Evolutionary conservation across 2,797 vertebrate species (phyloP).

Genomic region (Melanotaenia boesemani): DNA sequence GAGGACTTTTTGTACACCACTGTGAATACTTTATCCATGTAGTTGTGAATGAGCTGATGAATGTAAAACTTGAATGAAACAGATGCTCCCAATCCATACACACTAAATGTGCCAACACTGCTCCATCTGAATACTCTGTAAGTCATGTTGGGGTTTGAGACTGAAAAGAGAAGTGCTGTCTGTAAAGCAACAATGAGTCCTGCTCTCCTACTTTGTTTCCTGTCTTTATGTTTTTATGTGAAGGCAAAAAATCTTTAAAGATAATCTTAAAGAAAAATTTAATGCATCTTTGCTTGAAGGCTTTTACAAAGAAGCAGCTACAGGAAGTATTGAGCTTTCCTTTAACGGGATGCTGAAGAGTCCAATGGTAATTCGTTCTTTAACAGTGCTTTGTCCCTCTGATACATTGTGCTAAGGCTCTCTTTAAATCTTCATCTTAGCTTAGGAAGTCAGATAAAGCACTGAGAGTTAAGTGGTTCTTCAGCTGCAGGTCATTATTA

Average conservation of each 20-base stretch:
- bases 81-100: neutral
- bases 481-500: conserved; percentile 39
- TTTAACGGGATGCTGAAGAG: conserved; percentile 25
- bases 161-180: neutral
- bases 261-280: neutral
- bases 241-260: neutral
- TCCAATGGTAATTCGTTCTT: conserved; percentile 29
- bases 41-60: neutral
- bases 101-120: neutral
- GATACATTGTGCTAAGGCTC: conserved; percentile 30
- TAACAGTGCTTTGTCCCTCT: conserved; percentile 36
- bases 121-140: neutral
- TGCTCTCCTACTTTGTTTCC: neutral
- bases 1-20: neutral
- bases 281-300: conserved; percentile 5
- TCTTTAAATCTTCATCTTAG: conserved; percentile 46
- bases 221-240: neutral
- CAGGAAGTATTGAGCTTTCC: conserved; percentile 36
- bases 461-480: conserved; percentile 39
- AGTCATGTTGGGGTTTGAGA: neutral
- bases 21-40: neutral
- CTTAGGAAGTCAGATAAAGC: conserved; percentile 30
- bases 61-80: conserved; percentile 2
- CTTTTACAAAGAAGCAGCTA: conserved; percentile 23
- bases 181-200: neutral